Percentiles rank a stretch among this genome's conserved stretches.
Evolutionary conservation across 2,113 vertebrate species (phyloP).

Genomic region (Brienomyrus brachyistius): DNA sequence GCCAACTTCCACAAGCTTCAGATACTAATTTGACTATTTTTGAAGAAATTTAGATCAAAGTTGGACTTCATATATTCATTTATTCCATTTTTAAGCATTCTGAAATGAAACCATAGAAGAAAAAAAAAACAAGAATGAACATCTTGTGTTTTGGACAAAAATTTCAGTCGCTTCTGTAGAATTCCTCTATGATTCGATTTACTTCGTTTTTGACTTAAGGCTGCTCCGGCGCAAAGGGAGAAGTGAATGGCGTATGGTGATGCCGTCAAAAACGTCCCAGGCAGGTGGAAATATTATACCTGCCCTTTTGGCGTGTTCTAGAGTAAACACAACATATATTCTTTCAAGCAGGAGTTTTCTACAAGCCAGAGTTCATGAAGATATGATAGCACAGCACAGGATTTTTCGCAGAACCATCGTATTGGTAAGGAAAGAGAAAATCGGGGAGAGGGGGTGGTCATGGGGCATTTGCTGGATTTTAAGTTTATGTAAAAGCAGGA

Average conservation of each 20-base stretch:
- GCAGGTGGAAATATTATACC: neutral
- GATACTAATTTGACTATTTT: slow-evolving; percentile 11
- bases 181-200: neutral
- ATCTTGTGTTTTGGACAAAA: neutral
- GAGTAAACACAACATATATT: slow-evolving; percentile 1
- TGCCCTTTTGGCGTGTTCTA: slow-evolving; percentile 17
- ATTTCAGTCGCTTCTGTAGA: neutral
- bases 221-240: neutral
- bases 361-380: neutral
- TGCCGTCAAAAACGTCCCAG: neutral
- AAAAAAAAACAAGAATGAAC: slow-evolving; percentile 11
- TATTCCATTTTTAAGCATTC: slow-evolving; percentile 11
- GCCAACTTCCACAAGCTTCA: slow-evolving; percentile 7
- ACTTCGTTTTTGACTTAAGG: neutral
- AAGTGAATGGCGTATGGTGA: neutral
- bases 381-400: neutral
- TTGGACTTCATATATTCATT: neutral
- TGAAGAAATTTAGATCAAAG: slow-evolving; percentile 12
- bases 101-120: slow-evolving; percentile 5
- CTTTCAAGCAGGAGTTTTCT: neutral
- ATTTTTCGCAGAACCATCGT: neutral
- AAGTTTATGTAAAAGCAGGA: neutral
- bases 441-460: neutral
- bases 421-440: neutral
- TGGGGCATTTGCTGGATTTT: neutral